Base-by-base conservation (phyloP, 23 tunicate genomes). In the Trididemnum miniatum region DNA sequence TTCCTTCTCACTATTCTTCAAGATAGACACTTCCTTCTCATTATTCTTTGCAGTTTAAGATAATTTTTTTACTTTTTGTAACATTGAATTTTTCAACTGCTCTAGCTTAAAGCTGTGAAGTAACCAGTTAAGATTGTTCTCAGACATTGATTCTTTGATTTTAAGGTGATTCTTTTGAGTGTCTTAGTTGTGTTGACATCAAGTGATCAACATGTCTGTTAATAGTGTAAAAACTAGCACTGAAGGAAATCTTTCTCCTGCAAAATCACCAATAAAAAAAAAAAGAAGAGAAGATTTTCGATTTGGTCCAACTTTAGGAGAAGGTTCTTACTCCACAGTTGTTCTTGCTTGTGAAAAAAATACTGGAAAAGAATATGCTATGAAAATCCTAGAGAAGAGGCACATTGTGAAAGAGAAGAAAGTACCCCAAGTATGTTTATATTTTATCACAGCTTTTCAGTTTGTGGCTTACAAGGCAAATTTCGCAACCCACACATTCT, bases 311-410 rank as follows among this genome's bases (percentile, higher is more conserved):
- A 82, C 83, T 31, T 80, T 93, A 1, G 98, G 98, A 18, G 98
- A 88, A 76, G 98, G 98, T 1, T 93, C 98, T 24, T 93, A 85
- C 64, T 93, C 98, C 18, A 93, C 98, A 29, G 98, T 93, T 34
- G 75, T 67, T 35, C 83, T 93, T 0, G 98, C 93, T 0, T 66
- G 82, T 20, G 93, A 88, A 65, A 93, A 60, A 31, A 27, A 78
- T 36, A 83, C 86, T 50, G 89, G 89, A n/a, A 73, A 52, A 50
- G 98, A 93, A 75, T 93, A 52, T 75, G 98, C 98, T 1, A 71
- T 93, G 0, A 93, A 93, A 67, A 79, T 93, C 1, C 60, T 93
- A 44, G 78, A 76, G 57, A 93, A 93, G 65, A 69, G 89, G 0
- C 98, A 93, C 62, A 93, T 93, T 65, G 77, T 88, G 35, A 88